Percentiles rank a stretch among this genome's conserved stretches.
Conservation (phyloP, 2,888 invertebrate genomes). For the Oscheius sp. region DNA sequence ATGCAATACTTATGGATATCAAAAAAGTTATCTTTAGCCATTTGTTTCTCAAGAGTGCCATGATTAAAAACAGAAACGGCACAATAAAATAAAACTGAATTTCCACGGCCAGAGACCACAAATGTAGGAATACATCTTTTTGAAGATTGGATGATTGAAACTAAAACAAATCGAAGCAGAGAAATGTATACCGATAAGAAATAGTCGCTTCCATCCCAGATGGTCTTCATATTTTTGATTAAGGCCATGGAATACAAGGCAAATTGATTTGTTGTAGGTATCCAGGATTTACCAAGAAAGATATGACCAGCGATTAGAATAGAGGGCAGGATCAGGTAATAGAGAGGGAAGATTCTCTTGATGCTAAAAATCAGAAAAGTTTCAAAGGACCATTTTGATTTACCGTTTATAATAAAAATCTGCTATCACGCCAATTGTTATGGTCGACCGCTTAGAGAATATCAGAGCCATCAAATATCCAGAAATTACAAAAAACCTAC, state of each 20-base stretch:
- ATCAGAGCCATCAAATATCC: conserved; percentile 8
- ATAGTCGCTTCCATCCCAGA: conserved; percentile 17
- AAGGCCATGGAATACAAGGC: neutral
- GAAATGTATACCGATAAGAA: neutral
- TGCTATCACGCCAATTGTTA: neutral
- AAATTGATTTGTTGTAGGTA: neutral
- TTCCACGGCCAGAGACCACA: conserved; percentile 19
- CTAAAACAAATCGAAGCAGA: neutral
- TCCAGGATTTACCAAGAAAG: neutral
- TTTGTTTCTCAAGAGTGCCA: neutral
- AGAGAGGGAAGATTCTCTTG: conserved; percentile 18
- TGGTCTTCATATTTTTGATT: conserved; percentile 15
- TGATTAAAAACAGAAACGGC: neutral
- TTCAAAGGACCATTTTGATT: neutral
- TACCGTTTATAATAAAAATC: conserved; percentile 18
- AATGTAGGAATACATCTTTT: conserved; percentile 18
- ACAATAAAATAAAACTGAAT: conserved; percentile 12
- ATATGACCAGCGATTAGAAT: neutral
- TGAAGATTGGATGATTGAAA: neutral
- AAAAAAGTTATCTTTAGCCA: neutral
- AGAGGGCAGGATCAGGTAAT: neutral
- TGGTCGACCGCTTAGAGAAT: neutral
- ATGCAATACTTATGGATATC: neutral
- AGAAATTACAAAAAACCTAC: conserved; percentile 16
- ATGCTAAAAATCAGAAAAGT: neutral